phyloP scores from a whole-genome alignment of 1,140 invertebrate species.

The Bacillus rossius region DNA sequence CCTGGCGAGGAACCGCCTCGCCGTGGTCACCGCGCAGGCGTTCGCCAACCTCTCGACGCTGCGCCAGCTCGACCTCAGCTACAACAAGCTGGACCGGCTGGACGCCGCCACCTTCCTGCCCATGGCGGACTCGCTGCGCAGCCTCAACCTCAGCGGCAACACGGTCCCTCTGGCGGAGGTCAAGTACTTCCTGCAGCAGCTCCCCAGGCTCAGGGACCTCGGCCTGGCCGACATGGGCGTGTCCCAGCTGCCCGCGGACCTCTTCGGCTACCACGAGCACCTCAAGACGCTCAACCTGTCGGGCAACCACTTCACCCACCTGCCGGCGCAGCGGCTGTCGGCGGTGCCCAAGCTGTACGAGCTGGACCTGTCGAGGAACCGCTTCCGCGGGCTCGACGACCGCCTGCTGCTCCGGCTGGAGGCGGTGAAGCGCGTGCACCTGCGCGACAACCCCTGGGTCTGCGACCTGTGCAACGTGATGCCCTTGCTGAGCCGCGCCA shows the following conservation, averaged over 20 bases:
- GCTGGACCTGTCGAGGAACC: constrained; percentile 57
- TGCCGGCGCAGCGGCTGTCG: constrained; percentile 49
- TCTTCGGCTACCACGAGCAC: constrained; percentile 47
- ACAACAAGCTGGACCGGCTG: constrained; percentile 63
- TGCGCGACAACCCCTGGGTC: constrained; percentile 59
- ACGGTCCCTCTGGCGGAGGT: constrained; percentile 40
- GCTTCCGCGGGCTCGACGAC: constrained; percentile 51
- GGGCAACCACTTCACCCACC: constrained; percentile 47
- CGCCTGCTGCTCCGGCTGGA: constrained; percentile 49
- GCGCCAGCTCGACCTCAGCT: constrained; percentile 60
- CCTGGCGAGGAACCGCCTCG: constrained; percentile 64
- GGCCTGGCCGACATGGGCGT: constrained; percentile 49
- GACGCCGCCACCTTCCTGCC: constrained; percentile 54
- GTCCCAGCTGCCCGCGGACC: constrained; percentile 44
- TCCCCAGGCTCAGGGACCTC: constrained; percentile 50
- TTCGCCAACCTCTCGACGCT: constrained; percentile 61
- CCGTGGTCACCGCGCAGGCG: constrained; percentile 60
- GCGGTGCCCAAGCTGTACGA: constrained; percentile 49
- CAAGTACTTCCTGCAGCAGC: constrained; percentile 47
- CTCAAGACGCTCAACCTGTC: constrained; percentile 50
- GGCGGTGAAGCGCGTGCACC: constrained; percentile 41
- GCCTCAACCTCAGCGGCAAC: constrained; percentile 63
- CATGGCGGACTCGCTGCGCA: constrained; percentile 51
- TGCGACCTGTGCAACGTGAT: constrained; percentile 59
- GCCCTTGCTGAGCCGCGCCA: constrained; percentile 47